Conservation (phyloP, 2,113 vertebrate genomes). For the Furnarius figulus region DNA sequence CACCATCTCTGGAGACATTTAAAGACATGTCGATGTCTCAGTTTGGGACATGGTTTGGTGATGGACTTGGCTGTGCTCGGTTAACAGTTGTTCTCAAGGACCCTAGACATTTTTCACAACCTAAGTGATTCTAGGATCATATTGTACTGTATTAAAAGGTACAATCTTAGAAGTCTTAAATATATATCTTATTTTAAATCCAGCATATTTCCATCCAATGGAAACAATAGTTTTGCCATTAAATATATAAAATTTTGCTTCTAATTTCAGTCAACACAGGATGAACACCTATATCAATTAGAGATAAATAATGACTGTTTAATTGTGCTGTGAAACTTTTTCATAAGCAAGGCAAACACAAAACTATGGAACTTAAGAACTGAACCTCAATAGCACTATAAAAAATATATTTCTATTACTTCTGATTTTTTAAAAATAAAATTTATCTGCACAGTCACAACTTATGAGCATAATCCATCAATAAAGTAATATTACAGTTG, state of each 20-base stretch:
- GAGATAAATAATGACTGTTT: background rate
- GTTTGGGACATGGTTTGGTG: fast-evolving
- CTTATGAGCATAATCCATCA: slow-evolving; percentile 11
- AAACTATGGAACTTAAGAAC: background rate
- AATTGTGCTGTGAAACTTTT: background rate
- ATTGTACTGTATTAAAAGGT: background rate
- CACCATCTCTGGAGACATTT: background rate
- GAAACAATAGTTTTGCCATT: background rate
- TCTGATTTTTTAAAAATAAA: background rate
- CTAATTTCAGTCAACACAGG: background rate
- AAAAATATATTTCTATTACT: background rate
- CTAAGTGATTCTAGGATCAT: background rate
- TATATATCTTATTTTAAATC: background rate
- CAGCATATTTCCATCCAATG: background rate
- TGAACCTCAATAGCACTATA: background rate
- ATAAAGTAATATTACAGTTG: background rate
- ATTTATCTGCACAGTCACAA: background rate
- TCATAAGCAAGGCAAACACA: background rate
- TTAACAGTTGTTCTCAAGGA: background rate
- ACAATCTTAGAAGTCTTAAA: background rate
- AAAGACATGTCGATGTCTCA: background rate
- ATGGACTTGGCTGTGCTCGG: background rate
- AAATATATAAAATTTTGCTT: background rate
- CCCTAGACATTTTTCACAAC: background rate
- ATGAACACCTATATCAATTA: background rate